phyloP scores from a whole-genome alignment of 2,113 vertebrate genomes.

The Halcyon malimbica region DNA sequence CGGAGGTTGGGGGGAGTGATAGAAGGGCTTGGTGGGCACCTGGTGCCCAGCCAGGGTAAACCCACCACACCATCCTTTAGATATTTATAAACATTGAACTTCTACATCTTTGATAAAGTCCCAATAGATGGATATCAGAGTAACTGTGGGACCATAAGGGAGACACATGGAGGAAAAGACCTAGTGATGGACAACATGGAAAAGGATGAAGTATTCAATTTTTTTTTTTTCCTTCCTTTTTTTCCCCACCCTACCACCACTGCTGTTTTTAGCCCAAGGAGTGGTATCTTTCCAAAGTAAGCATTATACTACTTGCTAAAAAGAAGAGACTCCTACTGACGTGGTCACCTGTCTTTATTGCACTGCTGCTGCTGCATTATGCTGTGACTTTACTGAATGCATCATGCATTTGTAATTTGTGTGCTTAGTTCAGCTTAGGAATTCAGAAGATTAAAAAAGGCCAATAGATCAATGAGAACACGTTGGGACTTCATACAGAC shows the following conservation, averaged over 20 bases:
- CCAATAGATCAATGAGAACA: not conserved
- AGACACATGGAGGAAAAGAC: not conserved
- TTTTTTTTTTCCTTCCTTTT: too few relatives aligned
- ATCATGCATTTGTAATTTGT: not conserved
- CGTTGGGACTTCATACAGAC: not conserved
- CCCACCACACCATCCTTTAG: too few relatives aligned
- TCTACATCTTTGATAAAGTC: too few relatives aligned
- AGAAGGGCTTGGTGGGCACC: too few relatives aligned
- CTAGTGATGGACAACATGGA: not conserved
- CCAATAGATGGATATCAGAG: too few relatives aligned
- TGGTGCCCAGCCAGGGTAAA: too few relatives aligned
- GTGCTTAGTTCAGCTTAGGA: not conserved
- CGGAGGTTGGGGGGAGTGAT: too few relatives aligned
- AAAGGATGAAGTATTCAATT: not conserved
- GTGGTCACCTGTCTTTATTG: not conserved
- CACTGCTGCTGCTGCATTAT: not conserved
- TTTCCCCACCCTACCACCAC: not conserved
- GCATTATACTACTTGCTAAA: not conserved
- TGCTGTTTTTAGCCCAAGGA: not conserved
- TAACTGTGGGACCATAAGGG: not conserved
- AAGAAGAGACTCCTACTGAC: not conserved
- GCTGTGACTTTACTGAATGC: not conserved
- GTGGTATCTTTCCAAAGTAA: not conserved
- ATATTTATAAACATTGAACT: too few relatives aligned
- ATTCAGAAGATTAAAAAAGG: not conserved